A percentile compares a stretch with the other conserved stretches of the same genome.
These are phyloP conservation scores for Halichoeres trimaculatus DNA, from an alignment of 2,113 vertebrate species.

Conservation along the genomic window DNA sequence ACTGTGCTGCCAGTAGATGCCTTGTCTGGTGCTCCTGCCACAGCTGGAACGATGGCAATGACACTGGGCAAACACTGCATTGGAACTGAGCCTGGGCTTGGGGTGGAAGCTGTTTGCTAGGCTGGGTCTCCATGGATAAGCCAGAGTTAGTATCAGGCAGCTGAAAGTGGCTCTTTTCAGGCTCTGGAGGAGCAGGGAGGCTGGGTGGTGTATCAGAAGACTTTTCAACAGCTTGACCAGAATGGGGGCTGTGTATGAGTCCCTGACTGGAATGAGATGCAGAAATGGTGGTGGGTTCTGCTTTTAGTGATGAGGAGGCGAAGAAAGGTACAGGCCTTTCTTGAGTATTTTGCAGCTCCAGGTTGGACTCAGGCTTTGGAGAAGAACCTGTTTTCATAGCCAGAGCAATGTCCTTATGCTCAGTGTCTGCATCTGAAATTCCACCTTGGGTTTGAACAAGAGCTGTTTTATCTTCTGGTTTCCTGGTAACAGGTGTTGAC, in stretches of 20 bases:
- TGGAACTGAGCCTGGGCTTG: conserved; percentile 94
- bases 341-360: conserved; percentile 70
- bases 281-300: conserved; percentile 71
- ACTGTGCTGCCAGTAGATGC: conserved; percentile 94
- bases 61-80: conserved; percentile 94
- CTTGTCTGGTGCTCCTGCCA: conserved; percentile 99
- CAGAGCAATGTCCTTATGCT: conserved; percentile 39
- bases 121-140: conserved; percentile 61
- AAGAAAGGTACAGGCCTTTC: conserved; percentile 83
- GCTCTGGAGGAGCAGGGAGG: conserved; percentile 86
- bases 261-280: conserved; percentile 85
- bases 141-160: conserved; percentile 44
- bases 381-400: conserved; percentile 21
- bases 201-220: conserved; percentile 80
- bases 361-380: conserved; percentile 58
- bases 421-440: conserved; percentile 33
- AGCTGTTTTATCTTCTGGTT: conserved; percentile 53
- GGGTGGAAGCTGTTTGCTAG: conserved; percentile 76
- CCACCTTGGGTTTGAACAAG: conserved; percentile 40
- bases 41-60: conserved; percentile 93
- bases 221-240: conserved; percentile 80
- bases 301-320: conserved; percentile 80
- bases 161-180: conserved; percentile 78
- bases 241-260: conserved; percentile 73
- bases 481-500: conserved; percentile 31